Conservation (phyloP, 1,140 invertebrate genomes). For the Dufourea novaeangliae region DNA sequence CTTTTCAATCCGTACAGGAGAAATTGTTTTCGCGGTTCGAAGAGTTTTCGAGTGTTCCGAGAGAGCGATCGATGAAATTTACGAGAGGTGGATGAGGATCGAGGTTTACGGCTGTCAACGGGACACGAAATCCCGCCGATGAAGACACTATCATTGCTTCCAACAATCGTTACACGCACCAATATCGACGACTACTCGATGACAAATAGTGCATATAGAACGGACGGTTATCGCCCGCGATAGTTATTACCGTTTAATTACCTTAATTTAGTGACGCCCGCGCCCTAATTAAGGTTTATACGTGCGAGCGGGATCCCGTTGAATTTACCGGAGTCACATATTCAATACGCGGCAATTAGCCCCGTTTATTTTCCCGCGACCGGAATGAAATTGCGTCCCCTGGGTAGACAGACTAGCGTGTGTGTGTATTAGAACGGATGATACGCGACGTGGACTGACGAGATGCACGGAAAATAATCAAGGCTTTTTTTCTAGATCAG, state of each 20-base stretch:
- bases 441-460: no score
- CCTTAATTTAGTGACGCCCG: slow-evolving; percentile 20
- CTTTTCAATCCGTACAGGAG: neutral
- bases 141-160: neutral
- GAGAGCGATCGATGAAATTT: no score
- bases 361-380: neutral
- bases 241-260: slow-evolving; percentile 30
- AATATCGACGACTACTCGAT: slow-evolving; percentile 16
- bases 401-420: no score
- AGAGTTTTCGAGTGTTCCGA: neutral
- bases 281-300: slow-evolving; percentile 15
- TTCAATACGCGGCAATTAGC: slow-evolving; percentile 22
- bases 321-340: neutral
- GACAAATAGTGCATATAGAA: slow-evolving; percentile 8
- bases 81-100: no score
- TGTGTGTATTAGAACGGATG: no score
- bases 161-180: neutral
- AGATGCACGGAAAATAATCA: no score
- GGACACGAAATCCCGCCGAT: neutral
- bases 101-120: no score
- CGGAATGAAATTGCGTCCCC: neutral
- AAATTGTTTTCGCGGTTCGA: neutral
- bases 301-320: neutral
- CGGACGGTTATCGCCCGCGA: slow-evolving; percentile 17
- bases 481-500: no score